Conservation (phyloP, 2,113 vertebrate genomes). For the Leptodactylus fuscus region DNA sequence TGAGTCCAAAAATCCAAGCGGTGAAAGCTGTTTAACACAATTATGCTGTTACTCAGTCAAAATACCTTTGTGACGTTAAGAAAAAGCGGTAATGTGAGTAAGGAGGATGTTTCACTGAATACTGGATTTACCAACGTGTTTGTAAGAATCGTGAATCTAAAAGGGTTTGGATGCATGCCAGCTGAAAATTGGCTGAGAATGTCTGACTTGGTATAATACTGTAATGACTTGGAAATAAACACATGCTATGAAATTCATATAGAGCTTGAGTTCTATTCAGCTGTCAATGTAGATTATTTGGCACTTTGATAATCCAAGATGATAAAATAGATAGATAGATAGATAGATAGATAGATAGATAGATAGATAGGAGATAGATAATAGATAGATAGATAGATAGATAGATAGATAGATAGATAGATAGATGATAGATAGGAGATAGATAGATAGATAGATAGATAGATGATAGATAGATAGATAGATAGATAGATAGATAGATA, state of each 20-base stretch:
- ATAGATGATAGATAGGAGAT: too few species aligned
- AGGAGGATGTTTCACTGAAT: slow-evolving; percentile 10
- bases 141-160: slow-evolving; percentile 17
- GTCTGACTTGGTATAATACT: slow-evolving; percentile 9
- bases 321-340: not conserved
- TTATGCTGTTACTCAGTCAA: slow-evolving; percentile 11
- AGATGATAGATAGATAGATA: too few species aligned
- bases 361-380: too few species aligned
- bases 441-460: too few species aligned
- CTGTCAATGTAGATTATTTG: not conserved
- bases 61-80: slow-evolving; percentile 12
- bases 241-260: not conserved
- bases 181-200: slow-evolving; percentile 5
- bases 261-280: not conserved
- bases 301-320: not conserved
- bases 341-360: not conserved
- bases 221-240: not conserved
- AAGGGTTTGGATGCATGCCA: not conserved
- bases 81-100: slow-evolving; percentile 13
- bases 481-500: too few species aligned
- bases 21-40: slow-evolving; percentile 13
- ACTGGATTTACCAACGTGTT: slow-evolving; percentile 1
- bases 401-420: too few species aligned
- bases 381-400: too few species aligned
- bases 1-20: not conserved